A percentile compares a stretch with the other conserved stretches of the same genome.
Evolutionary conservation across 2,888 invertebrate species (phyloP).

Genomic region (Drosophila prostipennis): DNA sequence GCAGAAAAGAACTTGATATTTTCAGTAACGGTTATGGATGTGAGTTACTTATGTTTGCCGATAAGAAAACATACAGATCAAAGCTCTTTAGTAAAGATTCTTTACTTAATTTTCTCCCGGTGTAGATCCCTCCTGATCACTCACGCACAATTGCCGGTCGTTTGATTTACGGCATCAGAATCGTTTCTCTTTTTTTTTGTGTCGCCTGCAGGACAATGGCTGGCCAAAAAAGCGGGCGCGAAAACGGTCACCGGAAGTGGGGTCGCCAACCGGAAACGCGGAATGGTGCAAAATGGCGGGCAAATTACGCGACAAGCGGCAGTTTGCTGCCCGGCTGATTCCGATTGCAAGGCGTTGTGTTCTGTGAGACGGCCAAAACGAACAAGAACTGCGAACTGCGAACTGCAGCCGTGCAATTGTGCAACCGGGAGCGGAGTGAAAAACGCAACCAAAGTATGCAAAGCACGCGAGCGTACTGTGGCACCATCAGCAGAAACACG

Average conservation of each 20-base stretch:
- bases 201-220: constrained; percentile 37
- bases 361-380: constrained; percentile 5
- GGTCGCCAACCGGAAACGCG: constrained; percentile 24
- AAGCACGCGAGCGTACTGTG: constrained; percentile 83
- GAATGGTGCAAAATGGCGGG: constrained; percentile 59
- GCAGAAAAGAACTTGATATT: too few relatives aligned
- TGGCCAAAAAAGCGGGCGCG: constrained; percentile 34
- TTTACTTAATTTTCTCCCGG: constrained; percentile 5
- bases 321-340: constrained; percentile 36
- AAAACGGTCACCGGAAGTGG: constrained; percentile 32
- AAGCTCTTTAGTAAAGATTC: too few relatives aligned
- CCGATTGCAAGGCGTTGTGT: constrained; percentile 3
- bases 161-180: constrained; percentile 66
- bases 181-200: neutral
- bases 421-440: constrained; percentile 43
- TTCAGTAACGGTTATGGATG: neutral
- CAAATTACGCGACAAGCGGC: constrained; percentile 41
- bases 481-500: constrained; percentile 30
- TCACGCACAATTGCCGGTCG: constrained; percentile 64
- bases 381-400: neutral
- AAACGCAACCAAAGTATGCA: constrained; percentile 83
- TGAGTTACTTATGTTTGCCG: too few relatives aligned
- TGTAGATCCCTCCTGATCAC: constrained; percentile 31
- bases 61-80: constrained; percentile 2
- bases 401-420: constrained; percentile 25